Base-by-base conservation (phyloP, 2,888 invertebrate species). In the Celastrina argiolus region DNA sequence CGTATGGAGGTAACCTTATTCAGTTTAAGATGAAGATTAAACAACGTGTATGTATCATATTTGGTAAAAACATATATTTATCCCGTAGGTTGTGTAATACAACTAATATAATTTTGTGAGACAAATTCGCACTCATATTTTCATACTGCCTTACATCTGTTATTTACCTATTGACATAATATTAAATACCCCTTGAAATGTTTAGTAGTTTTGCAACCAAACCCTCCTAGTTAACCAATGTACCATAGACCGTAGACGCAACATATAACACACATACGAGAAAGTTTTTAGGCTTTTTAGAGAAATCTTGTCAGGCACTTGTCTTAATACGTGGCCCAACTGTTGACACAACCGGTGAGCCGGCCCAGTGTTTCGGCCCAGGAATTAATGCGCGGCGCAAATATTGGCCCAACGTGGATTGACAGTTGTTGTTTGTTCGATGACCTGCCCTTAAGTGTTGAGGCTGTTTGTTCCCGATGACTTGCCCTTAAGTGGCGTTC, bases 381-480 rank as follows among this genome's bases (percentile, higher is more conserved):
- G 82, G 85, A 87, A 90, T 90, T 91, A 91, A 90, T 90, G 89
- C 91, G 85, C 82, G 83, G 81, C 85, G 88, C 88, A 90, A 91
- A 91, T 87, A 89, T 91, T 91, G 87, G 86, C 87, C 87, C 83
- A 85, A 88, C 86, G 89, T 87, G 75, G 88, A 90, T 90, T 90
- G 90, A 90, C 90, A 89, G 90, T 89, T 88, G 90, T 89, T 88
- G 89, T 90, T 91, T 91, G 88, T 89, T 87, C 88, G 85, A 88
- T 88, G 79, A 51, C 88, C 88, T 86, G 86, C 85, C 85, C 88
- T 88, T 85, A 88, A 88, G 86, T 87, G 87, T 87, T 80, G 78
- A 85, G 86, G 22, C 51, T 51, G 51, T 51, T 83, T 84, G 84
- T 84, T 83, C 84, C 85, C 88, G 84, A 82, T 83, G 84, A 51